Base-by-base conservation (phyloP, 2,888 invertebrate genomes). In the Ceratothoa steindachneri region DNA sequence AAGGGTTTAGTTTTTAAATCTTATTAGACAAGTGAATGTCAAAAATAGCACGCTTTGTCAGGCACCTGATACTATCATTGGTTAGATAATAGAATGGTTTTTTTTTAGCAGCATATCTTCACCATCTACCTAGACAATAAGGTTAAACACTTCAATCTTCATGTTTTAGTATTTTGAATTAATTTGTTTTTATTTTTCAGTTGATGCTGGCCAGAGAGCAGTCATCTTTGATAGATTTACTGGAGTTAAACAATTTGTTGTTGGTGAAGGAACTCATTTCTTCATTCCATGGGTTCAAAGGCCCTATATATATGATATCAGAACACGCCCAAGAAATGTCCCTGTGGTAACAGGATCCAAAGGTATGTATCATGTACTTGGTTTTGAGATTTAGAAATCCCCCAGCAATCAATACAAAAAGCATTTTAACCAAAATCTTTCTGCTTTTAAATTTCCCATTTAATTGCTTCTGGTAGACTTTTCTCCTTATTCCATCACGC, bases 151-250 rank as follows among this genome's bases (percentile, higher is more conserved):
- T n/a, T n/a, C n/a, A n/a, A n/a, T n/a, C n/a, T n/a, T n/a, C n/a
- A n/a, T n/a, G n/a, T n/a, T n/a, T n/a, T n/a, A n/a, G n/a, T n/a
- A n/a, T n/a, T n/a, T n/a, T n/a, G n/a, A n/a, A n/a, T n/a, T n/a
- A n/a, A n/a, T n/a, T n/a, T n/a, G n/a, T n/a, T 55, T 53, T 69
- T 66, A 30, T 55, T 75, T 77, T 70, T 29, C 73, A 72, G 80
- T 81, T 67, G 76, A 77, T 72, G 80, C 80, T 24, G 81, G 79
- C n/a, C 77, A 80, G 66, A 83, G 88, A 80, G 88, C 98, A 80
- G 97, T 99, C n/a, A 99, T 99, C 82, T 99, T 99, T 84, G 99
- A 99, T 86, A 90, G 99, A 84, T 99, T 99, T 85, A 88, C 90
- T 73, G 99, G 99, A 83, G 91, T 99, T 55, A 96, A 97, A 84